A percentile compares a stretch with the other conserved stretches of the same genome.
These are phyloP conservation scores for Ips typographus DNA, from an alignment of 1,140 invertebrate species.

Conservation along the genomic window DNA sequence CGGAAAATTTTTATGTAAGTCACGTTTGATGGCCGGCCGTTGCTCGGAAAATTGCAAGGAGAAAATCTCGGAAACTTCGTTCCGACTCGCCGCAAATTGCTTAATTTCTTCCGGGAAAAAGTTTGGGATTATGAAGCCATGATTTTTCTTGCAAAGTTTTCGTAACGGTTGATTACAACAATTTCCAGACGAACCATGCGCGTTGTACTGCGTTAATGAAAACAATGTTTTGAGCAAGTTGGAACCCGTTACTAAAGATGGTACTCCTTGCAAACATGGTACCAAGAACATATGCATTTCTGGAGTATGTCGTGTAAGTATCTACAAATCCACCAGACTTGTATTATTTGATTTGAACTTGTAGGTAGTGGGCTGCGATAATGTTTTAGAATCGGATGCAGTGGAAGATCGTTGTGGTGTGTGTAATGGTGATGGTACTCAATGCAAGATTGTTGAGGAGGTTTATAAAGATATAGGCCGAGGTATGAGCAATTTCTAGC, in stretches of 20 bases:
- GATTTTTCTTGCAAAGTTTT: background rate
- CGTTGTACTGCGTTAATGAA: slow-evolving; percentile 60
- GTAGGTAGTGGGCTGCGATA: slow-evolving; percentile 69
- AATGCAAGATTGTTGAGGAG: slow-evolving; percentile 57
- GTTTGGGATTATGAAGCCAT: slow-evolving; percentile 14
- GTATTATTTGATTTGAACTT: slow-evolving; percentile 31
- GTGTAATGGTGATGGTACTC: slow-evolving; percentile 69
- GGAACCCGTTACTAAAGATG: slow-evolving; percentile 54
- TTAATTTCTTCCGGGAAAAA: slow-evolving; percentile 30
- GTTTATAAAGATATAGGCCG: slow-evolving; percentile 44
- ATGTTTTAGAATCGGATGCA: slow-evolving; percentile 63
- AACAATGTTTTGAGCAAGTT: slow-evolving; percentile 52
- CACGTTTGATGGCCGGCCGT: slow-evolving; percentile 27
- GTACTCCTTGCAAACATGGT: slow-evolving; percentile 61
- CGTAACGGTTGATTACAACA: background rate
- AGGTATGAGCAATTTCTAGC: slow-evolving; percentile 33
- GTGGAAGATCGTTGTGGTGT: slow-evolving; percentile 69
- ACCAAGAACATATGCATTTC: slow-evolving; percentile 61
- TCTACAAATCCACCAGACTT: background rate
- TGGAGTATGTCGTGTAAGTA: slow-evolving; percentile 58
- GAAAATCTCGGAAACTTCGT: slow-evolving; percentile 24
- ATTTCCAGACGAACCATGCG: slow-evolving; percentile 55
- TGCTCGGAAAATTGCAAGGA: slow-evolving; percentile 23
- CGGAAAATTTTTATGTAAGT: slow-evolving; percentile 32
- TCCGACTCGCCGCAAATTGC: slow-evolving; percentile 27